Conservation (phyloP, 2,797 vertebrate species). For the Momotus momota region DNA sequence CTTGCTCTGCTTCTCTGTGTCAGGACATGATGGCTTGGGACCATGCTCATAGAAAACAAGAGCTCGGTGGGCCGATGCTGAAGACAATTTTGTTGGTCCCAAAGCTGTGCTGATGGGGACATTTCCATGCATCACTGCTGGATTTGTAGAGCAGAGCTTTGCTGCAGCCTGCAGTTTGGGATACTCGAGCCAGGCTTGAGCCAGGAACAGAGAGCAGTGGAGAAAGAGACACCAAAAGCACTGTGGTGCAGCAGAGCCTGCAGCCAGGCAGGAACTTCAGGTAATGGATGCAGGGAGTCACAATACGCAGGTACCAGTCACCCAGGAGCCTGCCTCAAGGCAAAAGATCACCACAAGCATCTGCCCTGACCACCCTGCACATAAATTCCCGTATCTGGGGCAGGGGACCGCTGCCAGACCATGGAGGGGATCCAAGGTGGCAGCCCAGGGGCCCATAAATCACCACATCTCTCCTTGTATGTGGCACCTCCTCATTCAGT, state of each 20-base stretch:
- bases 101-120: not conserved
- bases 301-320: no score
- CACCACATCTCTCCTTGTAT: constrained; percentile 76
- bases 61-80: accelerated
- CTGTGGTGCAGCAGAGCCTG: not conserved
- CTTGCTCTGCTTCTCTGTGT: not conserved
- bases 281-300: not conserved
- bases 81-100: not conserved
- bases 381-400: accelerated
- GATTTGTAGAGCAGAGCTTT: not conserved
- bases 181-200: not conserved
- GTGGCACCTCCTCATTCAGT: constrained; percentile 79
- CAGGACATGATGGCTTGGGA: not conserved
- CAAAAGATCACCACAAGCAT: accelerated
- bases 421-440: not conserved
- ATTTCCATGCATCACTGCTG: not conserved
- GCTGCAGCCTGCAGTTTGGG: not conserved
- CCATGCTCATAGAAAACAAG: not conserved
- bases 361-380: not conserved
- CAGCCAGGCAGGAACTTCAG: not conserved
- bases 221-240: not conserved
- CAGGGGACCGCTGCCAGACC: not conserved
- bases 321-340: not conserved
- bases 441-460: constrained; percentile 80
- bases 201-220: not conserved